phyloP scores from a whole-genome alignment of 2,113 vertebrate genomes.

The Cichladusa arquata region DNA sequence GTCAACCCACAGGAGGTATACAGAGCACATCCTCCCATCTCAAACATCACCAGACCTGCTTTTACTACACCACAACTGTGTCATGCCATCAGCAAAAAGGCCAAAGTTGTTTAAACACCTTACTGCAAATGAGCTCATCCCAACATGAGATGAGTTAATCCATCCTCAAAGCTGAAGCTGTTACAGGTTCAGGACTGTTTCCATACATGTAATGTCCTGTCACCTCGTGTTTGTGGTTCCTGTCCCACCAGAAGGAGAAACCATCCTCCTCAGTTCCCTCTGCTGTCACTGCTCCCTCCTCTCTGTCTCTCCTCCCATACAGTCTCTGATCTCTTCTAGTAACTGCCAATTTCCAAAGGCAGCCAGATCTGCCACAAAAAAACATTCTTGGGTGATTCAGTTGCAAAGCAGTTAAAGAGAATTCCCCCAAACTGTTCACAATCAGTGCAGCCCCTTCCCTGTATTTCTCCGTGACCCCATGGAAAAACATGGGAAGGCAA shows the following conservation, averaged over 20 bases:
- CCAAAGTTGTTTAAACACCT: background rate
- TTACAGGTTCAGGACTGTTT: no score
- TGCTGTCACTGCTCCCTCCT: background rate
- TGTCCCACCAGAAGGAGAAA: background rate
- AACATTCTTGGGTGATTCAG: accelerated
- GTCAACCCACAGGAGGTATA: background rate
- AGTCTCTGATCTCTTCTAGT: background rate
- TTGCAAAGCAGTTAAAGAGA: background rate
- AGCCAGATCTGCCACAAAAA: background rate
- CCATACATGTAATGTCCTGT: accelerated
- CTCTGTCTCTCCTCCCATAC: background rate
- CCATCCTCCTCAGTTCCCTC: background rate
- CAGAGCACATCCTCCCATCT: background rate
- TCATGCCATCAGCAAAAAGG: background rate
- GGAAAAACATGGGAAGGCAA: accelerated
- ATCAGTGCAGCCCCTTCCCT: background rate
- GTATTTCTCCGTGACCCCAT: background rate
- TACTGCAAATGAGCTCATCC: accelerated
- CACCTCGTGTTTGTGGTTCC: accelerated
- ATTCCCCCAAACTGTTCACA: accelerated
- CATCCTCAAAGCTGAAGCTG: no score
- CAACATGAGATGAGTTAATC: accelerated
- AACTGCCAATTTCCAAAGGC: background rate
- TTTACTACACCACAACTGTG: no score
- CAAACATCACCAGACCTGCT: background rate